A percentile compares a stretch with the other conserved stretches of the same genome.
phyloP scores from a whole-genome alignment of 2,113 vertebrate species.

The Tapirus terrestris region DNA sequence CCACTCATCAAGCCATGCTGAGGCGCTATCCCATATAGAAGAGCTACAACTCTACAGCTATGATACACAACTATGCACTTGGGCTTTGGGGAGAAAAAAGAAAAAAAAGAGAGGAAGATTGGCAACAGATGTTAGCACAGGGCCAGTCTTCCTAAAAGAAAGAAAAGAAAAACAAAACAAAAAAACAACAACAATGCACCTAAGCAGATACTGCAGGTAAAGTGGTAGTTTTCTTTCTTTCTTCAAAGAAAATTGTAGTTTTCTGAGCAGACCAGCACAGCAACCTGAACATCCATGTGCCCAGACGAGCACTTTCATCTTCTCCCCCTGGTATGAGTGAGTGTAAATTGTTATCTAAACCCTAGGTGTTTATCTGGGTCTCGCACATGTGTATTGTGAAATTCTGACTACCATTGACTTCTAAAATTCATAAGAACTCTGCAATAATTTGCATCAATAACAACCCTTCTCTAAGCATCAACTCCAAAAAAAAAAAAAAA shows the following conservation, averaged over 20 bases:
- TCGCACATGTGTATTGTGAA: fast-evolving
- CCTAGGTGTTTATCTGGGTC: neutral
- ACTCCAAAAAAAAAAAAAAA: neutral
- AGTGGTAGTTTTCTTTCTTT: neutral
- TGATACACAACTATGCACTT: no score
- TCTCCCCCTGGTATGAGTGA: neutral
- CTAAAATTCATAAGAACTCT: neutral
- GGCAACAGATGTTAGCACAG: no score
- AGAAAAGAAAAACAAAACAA: neutral
- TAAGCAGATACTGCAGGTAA: neutral
- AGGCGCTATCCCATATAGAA: no score
- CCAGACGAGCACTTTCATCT: no score
- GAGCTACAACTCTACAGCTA: no score
- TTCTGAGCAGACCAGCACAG: neutral
- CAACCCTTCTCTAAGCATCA: neutral
- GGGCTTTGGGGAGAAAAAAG: no score
- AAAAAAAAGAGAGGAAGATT: no score
- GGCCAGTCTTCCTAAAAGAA: no score
- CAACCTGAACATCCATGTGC: neutral
- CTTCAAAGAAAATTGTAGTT: neutral
- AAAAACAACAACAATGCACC: neutral
- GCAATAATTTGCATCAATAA: neutral
- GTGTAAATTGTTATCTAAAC: neutral
- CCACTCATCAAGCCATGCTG: no score
- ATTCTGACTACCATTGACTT: neutral